These are phyloP conservation scores for Neodiprion lecontei DNA, from an alignment of 1,140 invertebrate species.

Conservation along the genomic window DNA sequence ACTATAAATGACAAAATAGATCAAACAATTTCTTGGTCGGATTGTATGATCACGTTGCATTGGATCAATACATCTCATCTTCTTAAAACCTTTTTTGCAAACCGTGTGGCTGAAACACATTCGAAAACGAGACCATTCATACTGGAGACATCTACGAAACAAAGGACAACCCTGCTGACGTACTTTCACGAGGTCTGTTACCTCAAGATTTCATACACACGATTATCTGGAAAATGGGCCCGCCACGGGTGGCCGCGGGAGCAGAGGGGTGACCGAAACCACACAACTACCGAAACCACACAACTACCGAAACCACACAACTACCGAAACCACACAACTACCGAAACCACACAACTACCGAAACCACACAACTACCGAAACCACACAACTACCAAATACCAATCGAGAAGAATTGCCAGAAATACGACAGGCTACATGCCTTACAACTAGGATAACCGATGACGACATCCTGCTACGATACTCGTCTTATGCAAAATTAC, in stretches of 20 bases:
- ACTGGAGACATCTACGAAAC: conserved; percentile 43
- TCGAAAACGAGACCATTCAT: conserved; percentile 16
- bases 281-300: not conserved
- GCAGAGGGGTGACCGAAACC: conserved; percentile 8
- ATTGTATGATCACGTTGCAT: conserved; percentile 41
- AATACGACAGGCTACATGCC: not conserved
- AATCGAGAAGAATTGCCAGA: conserved; percentile 6
- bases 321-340: too few relatives aligned
- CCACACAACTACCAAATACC: not conserved
- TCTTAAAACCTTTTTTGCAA: conserved; percentile 52
- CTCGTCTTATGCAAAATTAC: conserved; percentile 8
- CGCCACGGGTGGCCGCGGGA: conserved; percentile 33
- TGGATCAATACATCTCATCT: conserved; percentile 14
- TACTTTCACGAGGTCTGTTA: conserved; percentile 39
- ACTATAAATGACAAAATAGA: conserved; percentile 4
- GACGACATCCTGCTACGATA: not conserved
- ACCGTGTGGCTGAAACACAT: conserved; percentile 50
- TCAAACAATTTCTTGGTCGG: conserved; percentile 32
- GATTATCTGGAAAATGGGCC: conserved; percentile 32
- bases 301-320: too few relatives aligned
- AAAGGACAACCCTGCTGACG: conserved; percentile 45
- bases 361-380: too few relatives aligned
- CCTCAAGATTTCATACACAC: conserved; percentile 22
- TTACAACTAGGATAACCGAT: not conserved
- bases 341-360: too few relatives aligned